Conservation (phyloP, 2,888 invertebrate species). For the Plebejus argus region DNA sequence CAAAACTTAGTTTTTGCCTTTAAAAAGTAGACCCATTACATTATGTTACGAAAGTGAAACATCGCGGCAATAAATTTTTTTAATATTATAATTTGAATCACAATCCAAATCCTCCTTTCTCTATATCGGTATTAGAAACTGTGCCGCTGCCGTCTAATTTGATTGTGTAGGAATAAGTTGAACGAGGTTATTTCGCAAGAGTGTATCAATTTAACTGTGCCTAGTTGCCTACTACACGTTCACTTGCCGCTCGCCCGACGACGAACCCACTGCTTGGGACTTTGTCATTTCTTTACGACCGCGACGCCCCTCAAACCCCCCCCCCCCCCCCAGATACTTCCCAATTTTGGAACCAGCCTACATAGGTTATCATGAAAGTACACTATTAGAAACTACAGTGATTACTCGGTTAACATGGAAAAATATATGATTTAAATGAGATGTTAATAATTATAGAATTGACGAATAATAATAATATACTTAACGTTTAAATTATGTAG, state of each 20-base stretch:
- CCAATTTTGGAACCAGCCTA: too few species aligned
- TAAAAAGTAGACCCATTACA: not conserved
- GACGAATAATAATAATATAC: slow-evolving; percentile 18
- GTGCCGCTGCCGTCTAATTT: slow-evolving; percentile 56
- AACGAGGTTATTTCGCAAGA: slow-evolving; percentile 76
- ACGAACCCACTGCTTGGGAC: slow-evolving; percentile 51
- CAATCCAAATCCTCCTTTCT: slow-evolving; percentile 45
- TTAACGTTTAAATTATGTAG: slow-evolving; percentile 19
- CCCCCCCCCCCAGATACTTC: too few species aligned
- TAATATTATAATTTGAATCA: slow-evolving; percentile 24
- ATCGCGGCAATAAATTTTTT: not conserved
- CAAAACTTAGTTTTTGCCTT: not conserved
- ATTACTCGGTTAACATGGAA: not conserved
- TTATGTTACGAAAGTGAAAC: slow-evolving; percentile 9
- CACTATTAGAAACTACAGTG: not conserved
- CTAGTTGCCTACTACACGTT: slow-evolving; percentile 68
- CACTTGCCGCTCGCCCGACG: slow-evolving; percentile 53
- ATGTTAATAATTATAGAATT: not conserved
- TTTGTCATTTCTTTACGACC: too few species aligned
- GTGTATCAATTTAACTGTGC: slow-evolving; percentile 73
- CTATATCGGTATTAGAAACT: slow-evolving; percentile 50
- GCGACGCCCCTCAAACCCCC: too few species aligned
- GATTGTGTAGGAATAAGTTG: slow-evolving; percentile 72
- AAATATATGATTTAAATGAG: slow-evolving; percentile 2
- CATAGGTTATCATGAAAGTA: too few species aligned